Evolutionary conservation across 2,797 vertebrate genomes (phyloP).

Genomic region (Thunnus albacares): DNA sequence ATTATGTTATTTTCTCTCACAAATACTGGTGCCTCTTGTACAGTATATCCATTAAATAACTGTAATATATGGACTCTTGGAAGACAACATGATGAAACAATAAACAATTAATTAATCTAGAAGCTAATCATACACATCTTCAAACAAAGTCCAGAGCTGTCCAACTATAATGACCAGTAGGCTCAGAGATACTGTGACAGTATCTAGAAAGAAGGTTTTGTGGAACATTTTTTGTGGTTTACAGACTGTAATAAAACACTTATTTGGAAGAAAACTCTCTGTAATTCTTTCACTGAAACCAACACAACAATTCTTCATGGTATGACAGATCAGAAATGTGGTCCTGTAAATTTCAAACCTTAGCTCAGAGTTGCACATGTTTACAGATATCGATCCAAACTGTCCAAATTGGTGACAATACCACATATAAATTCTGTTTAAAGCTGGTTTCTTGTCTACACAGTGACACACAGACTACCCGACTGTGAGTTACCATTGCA

Average conservation of each 20-base stretch:
- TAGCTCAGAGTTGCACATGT: constrained; percentile 3
- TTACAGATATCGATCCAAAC: constrained; percentile 35
- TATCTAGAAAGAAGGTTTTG: neutral
- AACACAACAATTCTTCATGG: neutral
- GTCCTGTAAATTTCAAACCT: constrained; percentile 6
- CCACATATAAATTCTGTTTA: constrained; percentile 39
- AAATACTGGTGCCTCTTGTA: no score
- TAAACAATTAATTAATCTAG: neutral
- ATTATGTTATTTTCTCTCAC: no score
- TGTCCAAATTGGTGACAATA: constrained; percentile 31
- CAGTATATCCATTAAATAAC: neutral
- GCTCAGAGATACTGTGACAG: no score
- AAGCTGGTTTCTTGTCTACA: constrained; percentile 28
- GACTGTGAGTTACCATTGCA: constrained; percentile 9
- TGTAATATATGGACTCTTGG: no score
- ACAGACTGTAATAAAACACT: neutral
- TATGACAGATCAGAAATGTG: neutral
- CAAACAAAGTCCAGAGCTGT: no score
- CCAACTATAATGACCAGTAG: no score
- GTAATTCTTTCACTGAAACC: neutral
- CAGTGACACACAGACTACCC: constrained; percentile 1
- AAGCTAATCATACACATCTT: neutral
- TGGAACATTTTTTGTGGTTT: neutral
- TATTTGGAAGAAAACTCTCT: neutral
- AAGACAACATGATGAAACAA: no score